Base-by-base conservation (phyloP, 1,140 invertebrate species). In the Pinna nobilis region DNA sequence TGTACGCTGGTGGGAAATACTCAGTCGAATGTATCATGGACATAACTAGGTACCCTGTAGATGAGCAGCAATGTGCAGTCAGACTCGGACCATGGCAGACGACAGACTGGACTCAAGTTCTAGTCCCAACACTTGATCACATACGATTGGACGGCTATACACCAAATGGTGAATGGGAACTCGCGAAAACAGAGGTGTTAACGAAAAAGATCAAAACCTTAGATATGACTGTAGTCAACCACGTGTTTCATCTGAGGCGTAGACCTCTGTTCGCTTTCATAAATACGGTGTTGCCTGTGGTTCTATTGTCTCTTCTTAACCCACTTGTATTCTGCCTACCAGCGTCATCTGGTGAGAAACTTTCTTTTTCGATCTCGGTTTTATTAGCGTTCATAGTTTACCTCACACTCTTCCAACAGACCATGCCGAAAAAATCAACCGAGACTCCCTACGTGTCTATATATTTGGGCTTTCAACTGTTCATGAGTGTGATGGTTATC, bases 161-260 rank as follows among this genome's bases (percentile, higher is more conserved):
- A 7, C 13, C 44, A 28, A 65, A 65, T 49, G 61, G 61, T 20
- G 61, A 65, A 32, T 65, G 61, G 61, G 61, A 65, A 5, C 33
- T 65, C 30, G 30, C 33, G 33, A 28, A 28, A 18, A 35, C 37
- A n/a, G 37, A 30, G 9, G 18, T n/a, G 30, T 6, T 7, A 13
- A 33, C 23, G 15, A n/a, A 33, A 11, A n/a, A 59, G 33, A n/a
- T 35, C 5, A n/a, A 30, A 0, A 33, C 33, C 30, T 59, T 59
- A n/a, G 55, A 35, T n/a, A 20, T 59, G 13, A 59, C 55, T 1
- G 18, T 35, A 20, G 37, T 59, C 23, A 7, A 35, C 15, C 37
- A 59, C 55, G 37, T 33, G 6, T 20, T 59, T 30, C 30, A 33
- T n/a, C 37, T 59, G n/a, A 30, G 23, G 18, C 33, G 55, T 35